Evolutionary conservation across 2,888 invertebrate genomes (phyloP).

Genomic region (Lycia hirtaria): DNA sequence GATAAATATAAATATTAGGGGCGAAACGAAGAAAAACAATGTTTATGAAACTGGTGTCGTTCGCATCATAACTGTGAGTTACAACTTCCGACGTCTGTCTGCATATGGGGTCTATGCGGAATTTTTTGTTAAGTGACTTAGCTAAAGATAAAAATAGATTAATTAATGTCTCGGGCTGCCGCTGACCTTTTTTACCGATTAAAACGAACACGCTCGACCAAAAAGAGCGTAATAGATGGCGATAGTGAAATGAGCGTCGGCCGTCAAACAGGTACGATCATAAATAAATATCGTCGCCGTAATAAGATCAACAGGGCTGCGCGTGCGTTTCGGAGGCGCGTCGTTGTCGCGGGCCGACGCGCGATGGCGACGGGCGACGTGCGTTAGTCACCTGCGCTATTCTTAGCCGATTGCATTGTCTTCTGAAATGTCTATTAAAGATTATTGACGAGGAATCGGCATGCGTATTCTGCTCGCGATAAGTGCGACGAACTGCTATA

Average conservation of each 20-base stretch:
- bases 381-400: constrained; percentile 81
- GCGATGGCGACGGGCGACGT: too few relatives aligned
- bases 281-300: constrained; percentile 80
- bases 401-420: constrained; percentile 84
- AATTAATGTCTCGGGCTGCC: constrained; percentile 41
- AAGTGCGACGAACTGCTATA: constrained; percentile 84
- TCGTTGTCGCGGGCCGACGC: constrained; percentile 38
- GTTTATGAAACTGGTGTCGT: constrained; percentile 85
- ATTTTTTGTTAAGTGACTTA: constrained; percentile 70
- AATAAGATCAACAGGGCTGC: constrained; percentile 81
- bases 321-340: constrained; percentile 63
- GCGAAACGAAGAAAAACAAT: constrained; percentile 85
- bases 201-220: constrained; percentile 30
- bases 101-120: constrained; percentile 77
- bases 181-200: constrained; percentile 39
- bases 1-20: constrained; percentile 86
- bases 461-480: constrained; percentile 80
- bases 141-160: constrained; percentile 60
- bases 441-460: constrained; percentile 86
- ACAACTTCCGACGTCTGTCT: constrained; percentile 83
- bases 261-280: constrained; percentile 74
- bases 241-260: constrained; percentile 64
- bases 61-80: constrained; percentile 85
- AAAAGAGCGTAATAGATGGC: constrained; percentile 37
- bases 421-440: constrained; percentile 85